These are phyloP conservation scores for Lepisosteus oculatus DNA, from an alignment of 2,113 vertebrate species.

Conservation along the genomic window DNA sequence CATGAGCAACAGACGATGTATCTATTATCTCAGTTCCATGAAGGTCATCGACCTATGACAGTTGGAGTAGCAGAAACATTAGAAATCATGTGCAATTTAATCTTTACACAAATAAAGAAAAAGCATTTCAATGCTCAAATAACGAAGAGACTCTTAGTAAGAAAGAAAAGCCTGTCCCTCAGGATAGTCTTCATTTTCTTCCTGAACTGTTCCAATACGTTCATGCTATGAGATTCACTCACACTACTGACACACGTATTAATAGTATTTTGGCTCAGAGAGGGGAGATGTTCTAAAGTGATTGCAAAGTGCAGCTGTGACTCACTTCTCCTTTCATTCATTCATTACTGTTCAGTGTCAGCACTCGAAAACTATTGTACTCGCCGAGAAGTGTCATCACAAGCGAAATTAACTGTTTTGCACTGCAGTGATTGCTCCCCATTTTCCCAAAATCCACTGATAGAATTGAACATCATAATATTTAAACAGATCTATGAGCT, in stretches of 20 bases:
- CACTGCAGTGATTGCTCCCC: constrained; percentile 56
- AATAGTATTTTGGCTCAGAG: constrained; percentile 84
- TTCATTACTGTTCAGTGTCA: constrained; percentile 84
- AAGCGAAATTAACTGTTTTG: constrained; percentile 77
- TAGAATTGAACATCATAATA: constrained; percentile 30
- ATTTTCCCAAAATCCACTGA: constrained; percentile 50
- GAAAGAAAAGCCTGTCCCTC: constrained; percentile 72
- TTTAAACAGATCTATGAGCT: background rate
- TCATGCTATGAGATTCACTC: constrained; percentile 71
- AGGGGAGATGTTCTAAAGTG: constrained; percentile 78
- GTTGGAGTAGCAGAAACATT: constrained; percentile 77
- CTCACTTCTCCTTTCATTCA: constrained; percentile 78
- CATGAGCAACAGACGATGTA: constrained; percentile 79
- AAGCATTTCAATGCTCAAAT: constrained; percentile 81
- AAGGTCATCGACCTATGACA: constrained; percentile 90
- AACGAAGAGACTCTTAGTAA: constrained; percentile 77
- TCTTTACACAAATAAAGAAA: constrained; percentile 93
- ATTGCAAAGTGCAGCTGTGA: constrained; percentile 83
- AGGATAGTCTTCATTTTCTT: constrained; percentile 79
- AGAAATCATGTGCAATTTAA: constrained; percentile 98
- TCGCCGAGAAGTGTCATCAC: constrained; percentile 73
- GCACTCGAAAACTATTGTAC: constrained; percentile 81
- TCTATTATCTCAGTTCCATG: constrained; percentile 87
- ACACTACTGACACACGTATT: constrained; percentile 87
- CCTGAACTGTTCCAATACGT: constrained; percentile 61